A percentile compares a stretch with the other conserved stretches of the same genome.
phyloP scores from a whole-genome alignment of 2,797 vertebrate species.

The Triplophysa bombifrons region DNA sequence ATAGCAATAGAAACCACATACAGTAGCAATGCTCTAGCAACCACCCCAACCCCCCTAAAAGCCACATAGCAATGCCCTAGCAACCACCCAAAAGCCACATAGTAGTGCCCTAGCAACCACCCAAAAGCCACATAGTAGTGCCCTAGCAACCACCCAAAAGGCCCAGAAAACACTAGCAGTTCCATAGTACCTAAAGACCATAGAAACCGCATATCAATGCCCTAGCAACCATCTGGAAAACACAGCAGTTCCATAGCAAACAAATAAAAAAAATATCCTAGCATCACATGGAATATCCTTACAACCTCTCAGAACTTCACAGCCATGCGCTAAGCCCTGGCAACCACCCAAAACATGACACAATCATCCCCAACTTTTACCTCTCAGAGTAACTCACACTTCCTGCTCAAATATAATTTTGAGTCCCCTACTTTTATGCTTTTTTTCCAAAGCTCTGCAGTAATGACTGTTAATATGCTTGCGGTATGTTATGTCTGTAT shows the following conservation, averaged over 20 bases:
- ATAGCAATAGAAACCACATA: too few species aligned
- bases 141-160: too few species aligned
- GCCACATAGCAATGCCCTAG: too few species aligned
- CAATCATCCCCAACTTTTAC: not conserved
- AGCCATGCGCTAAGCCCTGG: not conserved
- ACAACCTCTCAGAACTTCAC: not conserved
- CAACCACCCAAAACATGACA: not conserved
- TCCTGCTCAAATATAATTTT: not conserved
- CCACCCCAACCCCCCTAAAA: not conserved
- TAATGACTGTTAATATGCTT: slow-evolving; percentile 42
- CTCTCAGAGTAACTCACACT: not conserved
- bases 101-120: too few species aligned
- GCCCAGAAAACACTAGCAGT: not conserved
- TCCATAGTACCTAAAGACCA: too few species aligned
- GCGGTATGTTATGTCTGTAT: slow-evolving; percentile 44
- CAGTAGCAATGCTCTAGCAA: too few species aligned
- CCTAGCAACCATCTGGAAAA: too few species aligned
- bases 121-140: too few species aligned
- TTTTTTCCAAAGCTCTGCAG: not conserved
- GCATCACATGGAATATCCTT: too few species aligned
- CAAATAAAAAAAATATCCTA: not conserved
- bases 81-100: not conserved
- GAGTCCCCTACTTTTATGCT: not conserved
- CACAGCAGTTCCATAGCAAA: not conserved
- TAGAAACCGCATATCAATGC: too few species aligned